A percentile compares a stretch with the other conserved stretches of the same genome.
phyloP scores from a whole-genome alignment of 2,113 vertebrate genomes.

The Columbina picui region DNA sequence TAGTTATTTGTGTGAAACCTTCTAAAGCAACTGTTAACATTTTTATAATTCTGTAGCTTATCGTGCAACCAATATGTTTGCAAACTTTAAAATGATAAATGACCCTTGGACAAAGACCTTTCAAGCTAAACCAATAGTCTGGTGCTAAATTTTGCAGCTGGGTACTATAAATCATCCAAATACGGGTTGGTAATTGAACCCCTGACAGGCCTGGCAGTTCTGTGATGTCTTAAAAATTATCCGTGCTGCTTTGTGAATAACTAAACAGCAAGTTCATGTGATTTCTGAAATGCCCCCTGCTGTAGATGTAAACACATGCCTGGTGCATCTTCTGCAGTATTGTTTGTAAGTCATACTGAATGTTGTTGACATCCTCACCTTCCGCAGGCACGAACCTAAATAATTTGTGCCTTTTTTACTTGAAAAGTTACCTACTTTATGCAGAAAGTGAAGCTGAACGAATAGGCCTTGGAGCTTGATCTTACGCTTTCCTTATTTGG shows the following conservation, averaged over 20 bases:
- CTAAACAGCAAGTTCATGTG: not conserved
- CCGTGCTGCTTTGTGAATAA: slow-evolving; percentile 37
- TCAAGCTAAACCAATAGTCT: not conserved
- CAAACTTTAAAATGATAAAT: slow-evolving; percentile 24
- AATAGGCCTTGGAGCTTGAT: not conserved
- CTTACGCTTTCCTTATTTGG: slow-evolving; percentile 67
- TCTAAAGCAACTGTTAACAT: not conserved
- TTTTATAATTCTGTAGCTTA: slow-evolving; percentile 1
- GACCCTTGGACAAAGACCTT: not conserved
- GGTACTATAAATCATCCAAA: slow-evolving; percentile 48
- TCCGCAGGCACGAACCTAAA: not conserved
- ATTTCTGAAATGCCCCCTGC: slow-evolving; percentile 12
- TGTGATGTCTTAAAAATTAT: slow-evolving; percentile 37
- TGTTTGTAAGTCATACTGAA: not conserved
- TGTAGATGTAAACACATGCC: slow-evolving; percentile 32
- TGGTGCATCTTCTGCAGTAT: not conserved
- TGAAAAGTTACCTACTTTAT: not conserved
- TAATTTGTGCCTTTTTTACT: not conserved
- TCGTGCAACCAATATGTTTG: not conserved
- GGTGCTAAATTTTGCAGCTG: slow-evolving; percentile 54
- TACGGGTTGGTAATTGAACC: slow-evolving; percentile 17
- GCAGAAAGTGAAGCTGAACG: slow-evolving; percentile 12
- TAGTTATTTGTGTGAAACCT: not conserved
- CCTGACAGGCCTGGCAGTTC: slow-evolving; percentile 28
- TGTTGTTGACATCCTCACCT: not conserved